phyloP scores from a whole-genome alignment of 1,140 invertebrate species.

The Scaptomyza graminum region DNA sequence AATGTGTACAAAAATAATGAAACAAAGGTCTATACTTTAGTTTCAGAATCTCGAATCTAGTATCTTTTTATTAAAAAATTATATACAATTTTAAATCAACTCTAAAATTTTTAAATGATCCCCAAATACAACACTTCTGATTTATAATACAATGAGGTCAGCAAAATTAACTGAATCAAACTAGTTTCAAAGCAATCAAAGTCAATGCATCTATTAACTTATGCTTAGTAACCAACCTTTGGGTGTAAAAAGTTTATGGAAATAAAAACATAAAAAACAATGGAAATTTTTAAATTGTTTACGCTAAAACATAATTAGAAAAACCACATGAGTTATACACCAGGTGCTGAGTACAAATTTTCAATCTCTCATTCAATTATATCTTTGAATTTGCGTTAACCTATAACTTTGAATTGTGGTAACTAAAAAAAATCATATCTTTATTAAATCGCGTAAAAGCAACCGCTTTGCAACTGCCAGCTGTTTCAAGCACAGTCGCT shows the following conservation, averaged over 20 bases:
- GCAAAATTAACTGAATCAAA: background rate
- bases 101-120: no score
- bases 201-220: background rate
- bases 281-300: no score
- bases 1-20: no score
- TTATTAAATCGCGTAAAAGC: background rate
- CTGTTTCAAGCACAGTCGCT: background rate
- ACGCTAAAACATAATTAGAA: no score
- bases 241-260: no score
- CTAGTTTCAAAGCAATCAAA: background rate
- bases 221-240: background rate
- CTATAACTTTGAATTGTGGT: background rate
- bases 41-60: no score
- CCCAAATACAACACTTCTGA: background rate
- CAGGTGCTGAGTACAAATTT: background rate
- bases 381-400: background rate
- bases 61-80: no score
- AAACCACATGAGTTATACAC: no score
- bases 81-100: no score
- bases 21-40: no score
- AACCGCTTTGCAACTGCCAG: constrained; percentile 4
- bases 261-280: background rate
- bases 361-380: background rate
- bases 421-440: background rate
- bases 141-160: background rate